phyloP scores from a whole-genome alignment of 2,113 vertebrate genomes.

The Hippolais icterina region DNA sequence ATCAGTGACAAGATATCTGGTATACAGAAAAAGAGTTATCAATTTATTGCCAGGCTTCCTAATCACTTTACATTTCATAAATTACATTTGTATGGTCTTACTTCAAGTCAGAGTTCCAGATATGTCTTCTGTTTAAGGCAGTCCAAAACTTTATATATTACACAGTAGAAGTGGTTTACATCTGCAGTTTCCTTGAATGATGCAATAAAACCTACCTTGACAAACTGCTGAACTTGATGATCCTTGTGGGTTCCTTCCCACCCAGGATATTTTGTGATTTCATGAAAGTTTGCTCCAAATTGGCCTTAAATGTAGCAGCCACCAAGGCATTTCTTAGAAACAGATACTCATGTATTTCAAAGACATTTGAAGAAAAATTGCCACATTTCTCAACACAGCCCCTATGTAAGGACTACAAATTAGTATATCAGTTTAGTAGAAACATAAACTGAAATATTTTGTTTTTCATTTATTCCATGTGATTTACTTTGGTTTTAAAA shows the following conservation, averaged over 20 bases:
- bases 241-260: not conserved
- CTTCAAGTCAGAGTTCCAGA: not conserved
- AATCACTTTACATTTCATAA: not conserved
- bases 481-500: not conserved
- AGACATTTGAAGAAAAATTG: not conserved
- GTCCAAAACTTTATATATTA: not conserved
- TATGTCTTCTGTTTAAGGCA: not conserved
- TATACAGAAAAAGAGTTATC: not conserved
- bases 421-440: not conserved
- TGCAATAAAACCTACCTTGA: not conserved
- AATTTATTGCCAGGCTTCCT: not conserved
- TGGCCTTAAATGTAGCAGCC: not conserved
- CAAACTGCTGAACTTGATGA: not conserved
- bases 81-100: not conserved
- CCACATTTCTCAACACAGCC: not conserved
- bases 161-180: not conserved
- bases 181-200: not conserved
- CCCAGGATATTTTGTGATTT: not conserved
- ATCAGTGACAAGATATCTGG: not conserved
- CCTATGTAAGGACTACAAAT: not conserved
- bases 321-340: not conserved
- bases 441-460: not conserved
- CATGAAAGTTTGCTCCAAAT: not conserved
- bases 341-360: not conserved
- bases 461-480: not conserved